Evolutionary conservation across 2,888 invertebrate genomes (phyloP), one percentile per base, ranked within the genome.

Genomic region (Cotesia congregata): DNA sequence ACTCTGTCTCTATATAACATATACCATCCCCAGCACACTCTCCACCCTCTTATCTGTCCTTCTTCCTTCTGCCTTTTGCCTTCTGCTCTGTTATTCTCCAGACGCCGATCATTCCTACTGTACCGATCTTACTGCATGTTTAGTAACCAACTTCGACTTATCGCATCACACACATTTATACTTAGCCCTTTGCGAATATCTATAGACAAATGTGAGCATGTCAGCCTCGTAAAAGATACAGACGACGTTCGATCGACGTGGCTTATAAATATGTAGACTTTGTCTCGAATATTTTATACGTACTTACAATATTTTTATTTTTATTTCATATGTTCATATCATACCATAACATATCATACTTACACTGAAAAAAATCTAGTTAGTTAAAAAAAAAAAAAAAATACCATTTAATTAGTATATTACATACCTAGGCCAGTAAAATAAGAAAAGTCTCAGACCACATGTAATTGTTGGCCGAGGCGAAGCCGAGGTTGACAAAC

Each of bases 211-310:
- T 67, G n/a, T 30, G 12, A 15, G 17, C 38, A 40, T 67, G 12
- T 30, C 30, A 3, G 30, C 30, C 30, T 30, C 30, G 30, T 30
- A 30, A 30, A 30, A 30, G 67, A 38, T 15, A 6, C 39, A 67
- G 39, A 40, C 39, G 40, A 67, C 39, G 67, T 38, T 38, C 67
- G 67, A 67, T 67, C 67, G 67, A 67, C 67, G 6, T 39, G 40
- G 67, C 39, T 67, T 67, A 67, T 67, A 67, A 67, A 40, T 67
- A 67, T 67, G 67, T 67, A 67, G 67, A 40, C 40, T 40, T 39
- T 67, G 67, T 67, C 67, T 67, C 15, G 67, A 67, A 67, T 67
- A 67, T 67, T 67, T 67, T 67, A 67, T 40, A 67, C 67, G 2
- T 30, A 30, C 67, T 67, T 67, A 15, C 7, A 15, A 15, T 40